Conservation (phyloP, 2,797 vertebrate species). For the Cygnus olor region DNA sequence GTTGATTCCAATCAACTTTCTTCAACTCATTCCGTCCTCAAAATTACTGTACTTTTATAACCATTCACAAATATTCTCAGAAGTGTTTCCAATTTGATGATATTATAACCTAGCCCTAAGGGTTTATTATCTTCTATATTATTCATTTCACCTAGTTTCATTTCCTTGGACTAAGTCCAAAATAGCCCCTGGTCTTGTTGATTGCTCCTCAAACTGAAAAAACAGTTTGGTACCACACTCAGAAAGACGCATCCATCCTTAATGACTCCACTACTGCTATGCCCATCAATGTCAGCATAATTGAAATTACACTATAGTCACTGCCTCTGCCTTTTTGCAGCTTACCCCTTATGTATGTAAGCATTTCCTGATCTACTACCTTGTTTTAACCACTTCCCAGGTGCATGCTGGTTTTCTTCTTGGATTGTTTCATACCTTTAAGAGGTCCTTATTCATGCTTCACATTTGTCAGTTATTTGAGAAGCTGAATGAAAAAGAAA, state of each 20-base stretch:
- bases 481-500: slow-evolving; percentile 50
- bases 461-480: slow-evolving; percentile 51
- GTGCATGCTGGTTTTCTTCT: slow-evolving; percentile 40
- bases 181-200: slow-evolving; percentile 81
- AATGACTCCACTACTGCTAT: slow-evolving; percentile 72
- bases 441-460: slow-evolving; percentile 53
- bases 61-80: slow-evolving; percentile 80
- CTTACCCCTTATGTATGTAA: slow-evolving; percentile 41
- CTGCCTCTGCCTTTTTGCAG: slow-evolving; percentile 69
- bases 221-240: slow-evolving; percentile 63
- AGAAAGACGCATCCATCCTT: slow-evolving; percentile 65
- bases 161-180: slow-evolving; percentile 81
- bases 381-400: slow-evolving; percentile 48
- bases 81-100: slow-evolving; percentile 79
- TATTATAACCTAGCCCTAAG: slow-evolving; percentile 82
- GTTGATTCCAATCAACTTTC: slow-evolving; percentile 81
- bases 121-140: slow-evolving; percentile 81
- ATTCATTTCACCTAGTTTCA: slow-evolving; percentile 82
- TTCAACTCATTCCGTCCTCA: slow-evolving; percentile 74
- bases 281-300: slow-evolving; percentile 74
- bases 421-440: slow-evolving; percentile 40
- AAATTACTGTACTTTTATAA: slow-evolving; percentile 79
- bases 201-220: slow-evolving; percentile 76
- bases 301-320: slow-evolving; percentile 73
- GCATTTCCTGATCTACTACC: slow-evolving; percentile 36